Base-by-base conservation (phyloP, 2,113 vertebrate species). In the Hydrochoerus hydrochaeris region DNA sequence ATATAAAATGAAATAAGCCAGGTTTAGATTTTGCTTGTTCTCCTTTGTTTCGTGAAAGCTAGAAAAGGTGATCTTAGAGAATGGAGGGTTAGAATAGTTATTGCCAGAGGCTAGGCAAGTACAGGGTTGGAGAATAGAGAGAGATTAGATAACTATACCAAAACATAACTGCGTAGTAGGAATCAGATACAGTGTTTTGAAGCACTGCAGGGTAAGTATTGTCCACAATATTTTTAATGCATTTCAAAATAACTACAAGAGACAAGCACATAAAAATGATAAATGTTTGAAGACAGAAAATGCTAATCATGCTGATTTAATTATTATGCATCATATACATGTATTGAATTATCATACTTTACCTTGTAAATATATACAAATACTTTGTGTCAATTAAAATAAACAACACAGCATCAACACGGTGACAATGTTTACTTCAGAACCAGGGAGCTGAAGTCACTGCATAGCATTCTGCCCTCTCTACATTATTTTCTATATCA, bases 381-480 rank as follows among this genome's bases (percentile, higher is more conserved):
- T 28, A 83, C 49, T 12, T 38, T 63, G 26, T 38, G 22, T 44
- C 49, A 60, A 60, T n/a, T 63, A 73, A 54, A 16, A 41, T 73
- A 28, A 24, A 54, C 62, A 52, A 9, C 49, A 49, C 2, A 57
- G 20, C 19, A 83, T 32, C n/a, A 54, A 57, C 6, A 17, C 81
- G 14, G 81, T 82, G 65, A 71, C 92, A 77, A 69, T 58, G 30
- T 57, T 88, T 84, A 41, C 10, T 73, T 86, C 28, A 84, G 57
- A 91, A 54, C 65, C 41, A 41, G 32, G 19, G 2, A 92, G 63
- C 46, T 81, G 24, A 91, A 2, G 4, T 49, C 71, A 87, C 3
- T 71, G 38, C 78, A 24, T 87, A 63, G 9, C 28, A 65, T 91
- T 78, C 52, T 69, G 24, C 38, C 71, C 67, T 88, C 20, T 94